Evolutionary conservation across 2,113 vertebrate species (phyloP).

Genomic region (Microtus oregoni): DNA sequence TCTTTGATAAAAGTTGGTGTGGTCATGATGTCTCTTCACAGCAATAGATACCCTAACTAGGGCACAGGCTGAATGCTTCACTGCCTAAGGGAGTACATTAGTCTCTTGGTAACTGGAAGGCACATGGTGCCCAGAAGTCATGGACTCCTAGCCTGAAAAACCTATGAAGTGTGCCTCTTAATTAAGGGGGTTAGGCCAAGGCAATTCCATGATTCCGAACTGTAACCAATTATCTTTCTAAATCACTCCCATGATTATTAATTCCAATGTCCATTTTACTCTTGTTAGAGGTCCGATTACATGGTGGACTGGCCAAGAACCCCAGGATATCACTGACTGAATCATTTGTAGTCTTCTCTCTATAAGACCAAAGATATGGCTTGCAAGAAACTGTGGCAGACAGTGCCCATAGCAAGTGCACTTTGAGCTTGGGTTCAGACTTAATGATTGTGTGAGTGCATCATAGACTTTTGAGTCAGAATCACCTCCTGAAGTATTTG

Average conservation of each 20-base stretch:
- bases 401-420: not conserved
- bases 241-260: not conserved
- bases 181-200: not conserved
- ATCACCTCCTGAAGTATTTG: not conserved
- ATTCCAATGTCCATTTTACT: not conserved
- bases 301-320: not conserved
- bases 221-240: not conserved
- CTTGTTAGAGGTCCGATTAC: not conserved
- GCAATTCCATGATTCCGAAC: not conserved
- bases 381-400: not conserved
- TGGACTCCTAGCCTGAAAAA: not conserved
- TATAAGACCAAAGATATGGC: not conserved
- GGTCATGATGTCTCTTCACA: not conserved
- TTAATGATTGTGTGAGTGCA: not conserved
- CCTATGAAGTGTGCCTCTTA: not conserved
- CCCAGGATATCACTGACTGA: not conserved
- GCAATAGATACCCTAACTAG: not conserved
- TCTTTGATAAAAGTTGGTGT: not conserved
- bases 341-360: not conserved
- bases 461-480: not conserved
- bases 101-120: not conserved
- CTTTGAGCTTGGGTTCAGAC: not conserved
- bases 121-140: not conserved
- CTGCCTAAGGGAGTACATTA: not conserved
- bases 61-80: not conserved